These are phyloP conservation scores for Rhinichthys osculus DNA, from an alignment of 2,797 vertebrate genomes.

Conservation along the genomic window DNA sequence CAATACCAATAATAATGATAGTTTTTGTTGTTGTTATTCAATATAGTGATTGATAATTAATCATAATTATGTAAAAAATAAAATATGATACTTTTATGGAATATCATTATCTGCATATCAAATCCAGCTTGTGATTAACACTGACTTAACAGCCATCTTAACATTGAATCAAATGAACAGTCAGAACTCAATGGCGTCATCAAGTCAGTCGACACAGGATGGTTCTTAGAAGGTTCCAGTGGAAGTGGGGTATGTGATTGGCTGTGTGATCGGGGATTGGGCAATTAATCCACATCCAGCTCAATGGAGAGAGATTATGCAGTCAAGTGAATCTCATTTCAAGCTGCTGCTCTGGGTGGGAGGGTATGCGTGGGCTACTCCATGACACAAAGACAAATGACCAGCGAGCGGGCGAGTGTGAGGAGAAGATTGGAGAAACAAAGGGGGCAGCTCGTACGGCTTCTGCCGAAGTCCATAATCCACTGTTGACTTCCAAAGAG, in stretches of 20 bases:
- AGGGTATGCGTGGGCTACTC: conserved; percentile 46
- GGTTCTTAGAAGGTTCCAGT: neutral
- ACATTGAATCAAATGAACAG: neutral
- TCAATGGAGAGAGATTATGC: conserved; percentile 76
- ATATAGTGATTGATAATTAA: neutral
- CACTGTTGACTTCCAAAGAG: conserved; percentile 10
- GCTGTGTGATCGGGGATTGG: conserved; percentile 35
- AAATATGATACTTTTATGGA: neutral
- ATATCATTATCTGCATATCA: neutral
- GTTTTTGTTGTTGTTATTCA: neutral
- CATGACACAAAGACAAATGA: conserved; percentile 74
- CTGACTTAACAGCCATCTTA: neutral
- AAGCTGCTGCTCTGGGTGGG: conserved; percentile 71
- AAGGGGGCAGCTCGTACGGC: neutral
- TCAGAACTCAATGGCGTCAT: neutral
- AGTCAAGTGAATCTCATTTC: conserved; percentile 80
- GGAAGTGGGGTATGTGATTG: neutral
- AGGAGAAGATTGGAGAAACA: conserved; percentile 25
- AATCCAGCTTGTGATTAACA: neutral
- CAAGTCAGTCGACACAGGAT: no score
- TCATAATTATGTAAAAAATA: neutral
- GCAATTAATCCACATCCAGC: conserved; percentile 79
- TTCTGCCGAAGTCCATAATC: conserved; percentile 23
- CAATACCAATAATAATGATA: no score
- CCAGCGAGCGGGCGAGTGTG: conserved; percentile 43